phyloP scores from a whole-genome alignment of 2,888 invertebrate genomes.

The Cerastoderma edule region DNA sequence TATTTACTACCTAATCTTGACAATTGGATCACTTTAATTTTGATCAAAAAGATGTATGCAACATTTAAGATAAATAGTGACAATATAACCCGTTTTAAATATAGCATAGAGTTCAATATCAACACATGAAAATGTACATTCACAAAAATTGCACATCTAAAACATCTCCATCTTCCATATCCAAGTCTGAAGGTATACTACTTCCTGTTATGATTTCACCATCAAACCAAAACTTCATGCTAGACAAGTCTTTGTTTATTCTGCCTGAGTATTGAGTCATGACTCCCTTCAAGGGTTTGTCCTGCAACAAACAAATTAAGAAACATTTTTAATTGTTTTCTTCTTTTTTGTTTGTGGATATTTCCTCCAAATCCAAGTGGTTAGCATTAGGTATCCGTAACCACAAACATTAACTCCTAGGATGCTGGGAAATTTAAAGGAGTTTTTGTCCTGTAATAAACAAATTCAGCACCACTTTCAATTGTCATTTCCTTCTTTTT shows the following conservation, averaged over 20 bases:
- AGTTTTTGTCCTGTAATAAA: background rate
- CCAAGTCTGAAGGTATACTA: constrained; percentile 34
- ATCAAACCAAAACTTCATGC: constrained; percentile 54
- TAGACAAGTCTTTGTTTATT: constrained; percentile 27
- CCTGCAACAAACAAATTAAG: constrained; percentile 26
- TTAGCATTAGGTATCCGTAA: background rate
- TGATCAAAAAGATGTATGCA: too few species aligned
- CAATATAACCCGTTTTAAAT: too few species aligned
- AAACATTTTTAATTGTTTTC: background rate
- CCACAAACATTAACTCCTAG: background rate
- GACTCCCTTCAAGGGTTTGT: constrained; percentile 33
- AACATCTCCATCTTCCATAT: constrained; percentile 53
- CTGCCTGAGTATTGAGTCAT: constrained; percentile 45
- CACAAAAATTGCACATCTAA: constrained; percentile 48
- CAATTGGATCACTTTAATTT: too few species aligned
- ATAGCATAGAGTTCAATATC: too few species aligned
- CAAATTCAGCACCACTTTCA: background rate
- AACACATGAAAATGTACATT: too few species aligned
- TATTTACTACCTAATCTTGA: too few species aligned
- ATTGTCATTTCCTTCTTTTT: too few species aligned
- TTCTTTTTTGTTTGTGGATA: background rate
- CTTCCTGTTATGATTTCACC: constrained; percentile 35
- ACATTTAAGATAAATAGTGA: too few species aligned
- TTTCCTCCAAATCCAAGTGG: background rate
- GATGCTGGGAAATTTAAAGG: background rate